Evolutionary conservation across 2,797 vertebrate species (phyloP).

Genomic region (Perodicticus potto): DNA sequence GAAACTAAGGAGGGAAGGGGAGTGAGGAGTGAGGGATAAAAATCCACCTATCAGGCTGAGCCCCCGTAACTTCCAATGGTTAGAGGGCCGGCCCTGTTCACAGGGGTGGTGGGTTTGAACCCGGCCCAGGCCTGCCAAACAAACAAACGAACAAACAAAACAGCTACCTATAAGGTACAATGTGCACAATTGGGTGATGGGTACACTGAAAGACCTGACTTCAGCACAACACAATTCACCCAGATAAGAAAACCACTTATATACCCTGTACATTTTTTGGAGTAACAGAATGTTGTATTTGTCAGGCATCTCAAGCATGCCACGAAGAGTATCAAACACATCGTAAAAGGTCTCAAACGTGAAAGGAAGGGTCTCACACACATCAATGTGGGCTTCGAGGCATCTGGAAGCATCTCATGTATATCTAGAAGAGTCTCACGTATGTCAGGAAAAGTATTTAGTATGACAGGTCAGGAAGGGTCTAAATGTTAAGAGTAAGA

Average conservation of each 20-base stretch:
- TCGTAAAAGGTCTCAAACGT: not conserved
- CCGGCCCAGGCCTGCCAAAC: no score
- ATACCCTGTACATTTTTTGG: not conserved
- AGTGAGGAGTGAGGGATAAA: not conserved
- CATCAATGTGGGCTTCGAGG: not conserved
- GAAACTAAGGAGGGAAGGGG: not conserved
- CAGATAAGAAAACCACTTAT: not conserved
- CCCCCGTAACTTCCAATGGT: no score
- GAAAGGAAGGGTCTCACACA: not conserved
- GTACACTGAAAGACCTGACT: not conserved
- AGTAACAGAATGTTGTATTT: not conserved
- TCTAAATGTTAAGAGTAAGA: constrained; percentile 3
- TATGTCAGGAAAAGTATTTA: not conserved
- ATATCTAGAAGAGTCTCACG: not conserved
- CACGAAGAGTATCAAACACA: not conserved
- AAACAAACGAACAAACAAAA: not conserved
- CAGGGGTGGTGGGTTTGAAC: no score
- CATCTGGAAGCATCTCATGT: not conserved
- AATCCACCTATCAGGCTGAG: not conserved
- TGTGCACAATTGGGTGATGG: not conserved
- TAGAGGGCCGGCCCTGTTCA: no score
- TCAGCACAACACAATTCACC: not conserved
- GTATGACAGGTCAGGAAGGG: not conserved
- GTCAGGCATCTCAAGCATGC: not conserved
- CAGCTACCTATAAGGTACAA: not conserved